Evolutionary conservation across 2,797 vertebrate genomes (phyloP).

Genomic region (Lacerta bilineata): DNA sequence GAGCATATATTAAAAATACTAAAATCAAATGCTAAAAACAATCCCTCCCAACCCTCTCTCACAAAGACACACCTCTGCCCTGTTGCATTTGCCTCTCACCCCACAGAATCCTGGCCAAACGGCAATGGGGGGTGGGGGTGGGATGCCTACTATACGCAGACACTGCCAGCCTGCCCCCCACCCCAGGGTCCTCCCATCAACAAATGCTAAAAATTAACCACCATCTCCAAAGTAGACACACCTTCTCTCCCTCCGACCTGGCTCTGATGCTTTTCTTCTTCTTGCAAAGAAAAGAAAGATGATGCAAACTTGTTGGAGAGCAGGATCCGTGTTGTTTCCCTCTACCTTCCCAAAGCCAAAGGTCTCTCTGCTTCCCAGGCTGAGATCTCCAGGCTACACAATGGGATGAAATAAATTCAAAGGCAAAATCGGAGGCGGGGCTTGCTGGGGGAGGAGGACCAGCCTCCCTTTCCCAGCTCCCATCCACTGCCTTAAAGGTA

Average conservation of each 20-base stretch:
- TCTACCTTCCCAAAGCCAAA: background rate
- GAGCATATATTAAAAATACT: no score
- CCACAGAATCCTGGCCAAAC: background rate
- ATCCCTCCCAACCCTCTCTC: background rate
- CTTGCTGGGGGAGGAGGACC: conserved; percentile 37
- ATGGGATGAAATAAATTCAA: conserved; percentile 77
- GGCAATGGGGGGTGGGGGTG: background rate
- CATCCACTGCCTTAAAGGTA: background rate
- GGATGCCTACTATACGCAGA: no score
- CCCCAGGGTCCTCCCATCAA: no score
- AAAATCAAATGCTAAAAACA: no score
- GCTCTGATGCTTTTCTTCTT: background rate
- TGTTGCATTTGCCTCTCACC: no score
- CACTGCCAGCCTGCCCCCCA: background rate
- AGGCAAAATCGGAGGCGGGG: conserved; percentile 30
- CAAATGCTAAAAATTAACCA: background rate
- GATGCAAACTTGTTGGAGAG: no score
- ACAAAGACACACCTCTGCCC: no score
- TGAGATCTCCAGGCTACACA: conserved; percentile 78
- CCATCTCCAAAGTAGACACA: background rate
- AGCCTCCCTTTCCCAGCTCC: background rate
- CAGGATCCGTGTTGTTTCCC: background rate
- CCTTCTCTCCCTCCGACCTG: background rate
- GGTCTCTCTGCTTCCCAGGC: background rate
- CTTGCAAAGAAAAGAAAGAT: no score